These are phyloP conservation scores for Rhynchopsitta pachyrhyncha DNA, from an alignment of 2,113 vertebrate genomes.

Conservation along the genomic window DNA sequence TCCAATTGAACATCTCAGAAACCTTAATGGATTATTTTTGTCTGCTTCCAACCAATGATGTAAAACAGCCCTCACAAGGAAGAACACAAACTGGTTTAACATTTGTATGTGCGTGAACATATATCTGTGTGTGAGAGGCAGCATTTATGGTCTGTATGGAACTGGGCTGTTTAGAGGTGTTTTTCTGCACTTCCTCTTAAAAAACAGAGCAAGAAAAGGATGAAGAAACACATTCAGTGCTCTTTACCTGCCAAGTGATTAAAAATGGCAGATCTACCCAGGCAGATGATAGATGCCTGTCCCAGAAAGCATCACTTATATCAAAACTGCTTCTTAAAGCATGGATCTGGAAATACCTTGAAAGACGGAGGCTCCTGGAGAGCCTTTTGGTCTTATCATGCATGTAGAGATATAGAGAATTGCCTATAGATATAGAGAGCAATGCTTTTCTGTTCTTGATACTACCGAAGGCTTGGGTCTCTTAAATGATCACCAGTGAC, in stretches of 20 bases:
- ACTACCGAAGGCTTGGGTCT: background rate
- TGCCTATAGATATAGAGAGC: background rate
- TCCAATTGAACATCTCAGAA: background rate
- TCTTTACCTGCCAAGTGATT: background rate
- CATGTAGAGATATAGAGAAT: background rate
- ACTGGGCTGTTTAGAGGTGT: background rate
- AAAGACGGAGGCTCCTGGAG: background rate
- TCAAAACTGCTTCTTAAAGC: background rate
- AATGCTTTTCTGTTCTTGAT: background rate
- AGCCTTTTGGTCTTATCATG: background rate
- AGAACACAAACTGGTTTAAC: background rate
- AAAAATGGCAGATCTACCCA: background rate
- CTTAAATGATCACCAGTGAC: background rate
- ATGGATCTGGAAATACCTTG: background rate
- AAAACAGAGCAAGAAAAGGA: background rate
- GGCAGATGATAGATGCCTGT: background rate
- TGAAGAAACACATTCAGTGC: background rate
- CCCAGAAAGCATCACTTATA: background rate
- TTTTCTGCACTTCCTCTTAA: background rate
- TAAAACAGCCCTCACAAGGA: background rate
- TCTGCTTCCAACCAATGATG: background rate
- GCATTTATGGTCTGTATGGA: background rate
- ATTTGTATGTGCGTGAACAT: rapidly evolving
- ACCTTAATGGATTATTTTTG: background rate
- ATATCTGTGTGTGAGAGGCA: background rate